These are phyloP conservation scores for Meandrusa payeni DNA, from an alignment of 2,888 invertebrate species.

Conservation along the genomic window DNA sequence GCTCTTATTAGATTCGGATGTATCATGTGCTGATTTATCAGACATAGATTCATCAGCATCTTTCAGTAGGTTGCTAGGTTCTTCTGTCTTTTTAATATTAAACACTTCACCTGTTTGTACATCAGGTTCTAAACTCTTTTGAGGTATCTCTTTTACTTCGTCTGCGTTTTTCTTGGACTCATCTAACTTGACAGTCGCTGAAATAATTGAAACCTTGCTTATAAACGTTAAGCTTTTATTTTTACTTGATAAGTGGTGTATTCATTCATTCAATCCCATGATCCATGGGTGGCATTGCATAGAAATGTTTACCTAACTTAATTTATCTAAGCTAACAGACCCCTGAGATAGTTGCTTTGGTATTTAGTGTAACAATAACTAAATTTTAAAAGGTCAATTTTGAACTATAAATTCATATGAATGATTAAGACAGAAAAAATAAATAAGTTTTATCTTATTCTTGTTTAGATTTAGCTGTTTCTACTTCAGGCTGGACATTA, in stretches of 20 bases:
- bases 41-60: no score
- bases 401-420: no score
- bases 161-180: not conserved
- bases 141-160: not conserved
- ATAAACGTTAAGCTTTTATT: not conserved
- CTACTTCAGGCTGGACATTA: not conserved
- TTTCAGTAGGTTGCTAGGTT: conserved; percentile 24
- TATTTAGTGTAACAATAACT: no score
- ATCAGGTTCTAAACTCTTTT: not conserved
- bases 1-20: conserved; percentile 26
- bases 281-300: no score
- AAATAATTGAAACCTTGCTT: not conserved
- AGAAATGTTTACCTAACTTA: no score
- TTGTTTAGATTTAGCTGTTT: conserved; percentile 1
- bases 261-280: no score
- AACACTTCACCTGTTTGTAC: not conserved
- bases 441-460: conserved; percentile 3
- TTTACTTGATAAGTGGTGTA: no score
- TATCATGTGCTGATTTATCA: no score
- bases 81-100: conserved; percentile 11
- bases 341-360: no score
- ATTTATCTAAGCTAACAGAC: no score
- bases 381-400: no score
- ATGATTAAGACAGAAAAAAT: no score
- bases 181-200: conserved; percentile 8